A percentile compares a stretch with the other conserved stretches of the same genome.
phyloP scores from a whole-genome alignment of 2,113 vertebrate genomes.

The Oncorhynchus gorbuscha region DNA sequence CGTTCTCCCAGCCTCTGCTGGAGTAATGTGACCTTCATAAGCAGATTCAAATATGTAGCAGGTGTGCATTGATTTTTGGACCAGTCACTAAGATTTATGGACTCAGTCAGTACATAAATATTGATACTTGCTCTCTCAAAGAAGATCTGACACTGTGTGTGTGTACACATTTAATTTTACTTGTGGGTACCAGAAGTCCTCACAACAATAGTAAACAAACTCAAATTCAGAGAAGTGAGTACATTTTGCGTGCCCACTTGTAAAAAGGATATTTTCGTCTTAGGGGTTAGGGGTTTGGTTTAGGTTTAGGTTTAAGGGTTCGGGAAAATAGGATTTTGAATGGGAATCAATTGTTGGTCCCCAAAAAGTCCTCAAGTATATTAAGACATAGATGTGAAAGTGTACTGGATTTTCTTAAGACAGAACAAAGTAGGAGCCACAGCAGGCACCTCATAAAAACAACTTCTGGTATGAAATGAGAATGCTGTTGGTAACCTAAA shows the following conservation, averaged over 20 bases:
- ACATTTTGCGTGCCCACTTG: too few relatives aligned
- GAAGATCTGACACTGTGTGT: slow-evolving; percentile 38
- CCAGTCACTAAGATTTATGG: slow-evolving; percentile 66
- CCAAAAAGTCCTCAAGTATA: slow-evolving; percentile 42
- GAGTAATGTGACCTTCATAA: slow-evolving; percentile 70
- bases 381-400: too few relatives aligned
- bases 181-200: too few relatives aligned
- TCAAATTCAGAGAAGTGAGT: too few relatives aligned
- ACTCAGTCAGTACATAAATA: slow-evolving; percentile 66
- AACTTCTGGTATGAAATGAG: slow-evolving; percentile 3
- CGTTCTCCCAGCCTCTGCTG: not conserved
- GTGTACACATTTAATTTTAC: too few relatives aligned
- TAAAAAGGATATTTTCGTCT: too few relatives aligned
- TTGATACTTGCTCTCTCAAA: slow-evolving; percentile 57
- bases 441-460: not conserved
- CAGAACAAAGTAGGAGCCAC: not conserved
- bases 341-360: slow-evolving; percentile 37
- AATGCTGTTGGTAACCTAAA: slow-evolving; percentile 53
- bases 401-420: not conserved
- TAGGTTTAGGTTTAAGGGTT: too few relatives aligned
- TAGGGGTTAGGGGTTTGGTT: too few relatives aligned
- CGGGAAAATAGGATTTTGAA: too few relatives aligned
- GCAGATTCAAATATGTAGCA: slow-evolving; percentile 70
- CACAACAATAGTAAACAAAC: too few relatives aligned
- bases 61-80: slow-evolving; percentile 67